phyloP scores from a whole-genome alignment of 2,888 invertebrate species.

The Agriopis aurantiaria region DNA sequence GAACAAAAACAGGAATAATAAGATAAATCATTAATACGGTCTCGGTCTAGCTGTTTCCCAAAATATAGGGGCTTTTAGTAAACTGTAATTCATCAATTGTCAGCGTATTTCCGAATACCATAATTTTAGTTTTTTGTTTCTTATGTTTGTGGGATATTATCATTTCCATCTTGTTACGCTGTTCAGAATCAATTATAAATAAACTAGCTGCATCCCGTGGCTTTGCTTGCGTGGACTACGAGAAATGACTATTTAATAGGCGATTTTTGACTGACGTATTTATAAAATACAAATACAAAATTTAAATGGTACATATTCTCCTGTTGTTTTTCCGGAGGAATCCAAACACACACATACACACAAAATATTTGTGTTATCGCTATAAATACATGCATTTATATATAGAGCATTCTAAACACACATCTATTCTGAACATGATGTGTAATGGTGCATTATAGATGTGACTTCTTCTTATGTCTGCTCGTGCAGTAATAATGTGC shows the following conservation, averaged over 20 bases:
- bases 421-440: too few relatives aligned
- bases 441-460: too few relatives aligned
- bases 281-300: too few relatives aligned
- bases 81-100: constrained; percentile 47
- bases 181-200: neutral
- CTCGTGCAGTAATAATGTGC: too few relatives aligned
- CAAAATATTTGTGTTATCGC: too few relatives aligned
- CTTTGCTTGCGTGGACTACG: neutral
- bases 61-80: constrained; percentile 36
- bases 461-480: too few relatives aligned
- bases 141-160: neutral
- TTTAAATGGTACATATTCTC: too few relatives aligned
- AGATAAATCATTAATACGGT: constrained; percentile 41
- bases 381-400: too few relatives aligned
- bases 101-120: constrained; percentile 31
- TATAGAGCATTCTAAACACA: too few relatives aligned
- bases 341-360: too few relatives aligned
- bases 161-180: neutral
- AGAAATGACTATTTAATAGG: neutral
- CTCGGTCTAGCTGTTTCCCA: constrained; percentile 25
- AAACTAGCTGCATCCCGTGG: neutral
- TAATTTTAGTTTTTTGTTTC: constrained; percentile 18
- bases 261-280: too few relatives aligned
- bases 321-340: too few relatives aligned
- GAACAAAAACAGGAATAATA: constrained; percentile 16